Evolutionary conservation across 2,797 vertebrate species (phyloP).

Genomic region (Darevskia mixta): DNA sequence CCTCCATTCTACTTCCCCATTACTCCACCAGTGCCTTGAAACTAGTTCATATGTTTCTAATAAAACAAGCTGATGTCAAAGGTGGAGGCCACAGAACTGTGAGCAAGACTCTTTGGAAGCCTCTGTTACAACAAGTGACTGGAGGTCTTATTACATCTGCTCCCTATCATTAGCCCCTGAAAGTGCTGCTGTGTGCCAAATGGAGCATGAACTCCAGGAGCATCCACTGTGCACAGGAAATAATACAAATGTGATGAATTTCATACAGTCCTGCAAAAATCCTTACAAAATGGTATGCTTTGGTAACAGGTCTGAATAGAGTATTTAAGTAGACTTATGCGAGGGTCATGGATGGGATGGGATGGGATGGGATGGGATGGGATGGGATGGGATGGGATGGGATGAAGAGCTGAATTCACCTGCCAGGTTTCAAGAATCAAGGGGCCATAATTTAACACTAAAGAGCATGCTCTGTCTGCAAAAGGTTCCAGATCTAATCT

Average conservation of each 20-base stretch:
- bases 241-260: slow-evolving; percentile 1
- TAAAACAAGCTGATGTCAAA: slow-evolving; percentile 5
- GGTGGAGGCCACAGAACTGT: background rate
- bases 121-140: background rate
- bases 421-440: background rate
- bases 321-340: slow-evolving; percentile 16
- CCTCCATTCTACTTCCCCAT: background rate
- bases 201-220: background rate
- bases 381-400: background rate
- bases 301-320: background rate
- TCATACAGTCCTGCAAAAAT: background rate
- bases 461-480: background rate
- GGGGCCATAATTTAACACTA: background rate
- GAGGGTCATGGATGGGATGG: background rate
- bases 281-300: background rate
- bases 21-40: background rate
- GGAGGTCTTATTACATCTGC: slow-evolving; percentile 14
- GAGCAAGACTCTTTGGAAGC: slow-evolving; percentile 4
- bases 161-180: slow-evolving; percentile 5
- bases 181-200: background rate
- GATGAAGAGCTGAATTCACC: background rate
- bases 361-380: no score
- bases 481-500: background rate
- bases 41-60: background rate
- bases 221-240: slow-evolving; percentile 20